Evolutionary conservation across 1,140 invertebrate genomes (phyloP).

Genomic region (Cardiocondyla obscurior): DNA sequence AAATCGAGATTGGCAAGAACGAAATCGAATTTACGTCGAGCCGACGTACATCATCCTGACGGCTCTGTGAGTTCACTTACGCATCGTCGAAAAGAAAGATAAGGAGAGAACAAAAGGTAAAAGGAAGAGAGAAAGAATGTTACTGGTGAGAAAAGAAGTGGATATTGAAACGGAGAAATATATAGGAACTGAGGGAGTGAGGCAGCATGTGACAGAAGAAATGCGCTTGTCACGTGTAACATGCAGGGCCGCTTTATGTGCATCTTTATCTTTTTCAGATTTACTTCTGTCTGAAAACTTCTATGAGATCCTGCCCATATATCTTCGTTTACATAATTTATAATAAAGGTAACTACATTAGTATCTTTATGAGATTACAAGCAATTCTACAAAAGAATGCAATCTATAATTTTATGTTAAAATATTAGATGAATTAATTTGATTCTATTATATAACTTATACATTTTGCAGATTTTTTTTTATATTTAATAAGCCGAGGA

Average conservation of each 20-base stretch:
- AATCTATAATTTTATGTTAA: not conserved
- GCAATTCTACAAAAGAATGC: not conserved
- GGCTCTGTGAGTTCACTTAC: conserved; percentile 14
- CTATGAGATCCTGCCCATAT: not conserved
- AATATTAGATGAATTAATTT: not conserved
- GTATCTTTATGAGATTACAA: not conserved
- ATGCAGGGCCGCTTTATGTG: not conserved
- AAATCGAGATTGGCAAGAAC: conserved; percentile 20
- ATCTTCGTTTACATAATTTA: not conserved
- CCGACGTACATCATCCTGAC: conserved; percentile 7
- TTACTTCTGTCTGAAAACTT: not conserved
- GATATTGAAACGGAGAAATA: conserved; percentile 30
- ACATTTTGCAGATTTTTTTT: not conserved
- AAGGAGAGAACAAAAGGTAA: not conserved
- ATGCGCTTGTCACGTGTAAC: conserved; percentile 18
- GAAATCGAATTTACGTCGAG: conserved; percentile 26
- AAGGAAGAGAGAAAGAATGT: not conserved
- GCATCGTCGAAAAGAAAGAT: not conserved
- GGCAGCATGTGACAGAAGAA: conserved; percentile 6
- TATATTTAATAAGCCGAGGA: not conserved
- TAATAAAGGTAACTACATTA: not conserved
- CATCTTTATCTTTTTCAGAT: not conserved
- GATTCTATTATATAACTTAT: too few species aligned
- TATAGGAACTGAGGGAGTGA: conserved; percentile 1
- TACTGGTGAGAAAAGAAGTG: conserved; percentile 3